A percentile compares a stretch with the other conserved stretches of the same genome.
phyloP scores from a whole-genome alignment of 2,113 vertebrate species.

The Colaptes auratus region DNA sequence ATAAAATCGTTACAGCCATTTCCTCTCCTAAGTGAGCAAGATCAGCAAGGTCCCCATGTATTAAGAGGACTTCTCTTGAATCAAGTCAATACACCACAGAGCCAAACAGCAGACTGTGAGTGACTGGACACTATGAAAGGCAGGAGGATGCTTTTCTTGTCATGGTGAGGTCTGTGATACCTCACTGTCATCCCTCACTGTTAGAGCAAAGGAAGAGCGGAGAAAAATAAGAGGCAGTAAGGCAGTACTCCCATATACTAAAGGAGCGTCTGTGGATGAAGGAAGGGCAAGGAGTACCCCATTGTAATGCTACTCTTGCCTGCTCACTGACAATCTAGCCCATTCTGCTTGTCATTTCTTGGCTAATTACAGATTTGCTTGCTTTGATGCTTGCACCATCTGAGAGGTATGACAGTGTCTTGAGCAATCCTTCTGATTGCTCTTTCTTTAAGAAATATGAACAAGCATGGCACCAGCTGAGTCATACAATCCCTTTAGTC shows the following conservation, averaged over 20 bases:
- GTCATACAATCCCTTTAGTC: conserved; percentile 13
- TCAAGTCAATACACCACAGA: not conserved
- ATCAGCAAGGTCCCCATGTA: not conserved
- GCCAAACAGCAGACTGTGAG: not conserved
- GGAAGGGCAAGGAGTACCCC: not conserved
- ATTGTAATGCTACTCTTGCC: not conserved
- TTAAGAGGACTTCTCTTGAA: not conserved
- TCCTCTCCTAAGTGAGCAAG: not conserved
- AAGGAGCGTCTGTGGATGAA: not conserved
- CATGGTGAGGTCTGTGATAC: not conserved
- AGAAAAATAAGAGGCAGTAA: not conserved
- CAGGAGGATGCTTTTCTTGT: not conserved
- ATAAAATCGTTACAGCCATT: not conserved
- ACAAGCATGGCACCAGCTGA: conserved; percentile 2
- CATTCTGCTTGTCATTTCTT: not conserved
- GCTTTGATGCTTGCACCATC: not conserved
- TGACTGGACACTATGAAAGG: not conserved
- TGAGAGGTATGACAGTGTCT: not conserved
- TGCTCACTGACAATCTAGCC: not conserved
- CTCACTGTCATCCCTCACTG: not conserved
- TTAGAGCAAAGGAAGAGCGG: not conserved
- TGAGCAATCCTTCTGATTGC: not conserved
- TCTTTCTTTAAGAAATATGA: not conserved
- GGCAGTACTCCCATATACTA: not conserved
- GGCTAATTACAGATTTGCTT: not conserved